Percentiles rank a stretch among this genome's conserved stretches.
phyloP scores from a whole-genome alignment of 2,113 vertebrate species.

The Sakesphorus luctuosus region DNA sequence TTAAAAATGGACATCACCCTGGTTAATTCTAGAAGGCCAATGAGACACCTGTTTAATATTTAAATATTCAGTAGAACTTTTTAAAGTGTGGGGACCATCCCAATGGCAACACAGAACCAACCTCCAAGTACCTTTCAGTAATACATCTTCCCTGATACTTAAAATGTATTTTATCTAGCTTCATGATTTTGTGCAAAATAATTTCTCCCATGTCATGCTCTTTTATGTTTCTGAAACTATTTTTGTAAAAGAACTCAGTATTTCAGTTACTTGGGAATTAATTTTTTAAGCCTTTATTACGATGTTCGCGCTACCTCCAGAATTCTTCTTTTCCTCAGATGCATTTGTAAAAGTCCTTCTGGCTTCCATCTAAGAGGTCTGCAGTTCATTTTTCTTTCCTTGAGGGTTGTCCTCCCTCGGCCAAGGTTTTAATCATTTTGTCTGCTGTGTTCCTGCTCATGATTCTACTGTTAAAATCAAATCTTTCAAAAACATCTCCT shows the following conservation, averaged over 20 bases:
- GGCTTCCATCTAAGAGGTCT: not conserved
- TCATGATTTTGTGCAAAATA: not conserved
- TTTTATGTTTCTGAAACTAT: not conserved
- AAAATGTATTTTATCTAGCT: not conserved
- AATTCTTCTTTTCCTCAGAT: not conserved
- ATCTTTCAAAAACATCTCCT: not conserved
- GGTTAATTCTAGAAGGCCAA: not conserved
- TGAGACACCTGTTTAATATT: not conserved
- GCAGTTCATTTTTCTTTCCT: not conserved
- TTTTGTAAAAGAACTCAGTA: not conserved
- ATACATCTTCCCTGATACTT: not conserved
- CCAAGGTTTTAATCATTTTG: not conserved
- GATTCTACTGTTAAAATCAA: not conserved
- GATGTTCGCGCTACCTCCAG: not conserved
- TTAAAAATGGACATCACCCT: not conserved
- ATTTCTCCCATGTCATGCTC: not conserved
- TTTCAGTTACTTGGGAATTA: slow-evolving; percentile 40
- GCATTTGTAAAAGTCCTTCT: not conserved
- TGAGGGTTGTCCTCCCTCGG: not conserved
- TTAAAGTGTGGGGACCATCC: not conserved
- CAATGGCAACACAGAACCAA: not conserved
- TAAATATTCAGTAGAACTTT: not conserved
- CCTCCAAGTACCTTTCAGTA: not conserved
- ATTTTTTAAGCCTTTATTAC: slow-evolving; percentile 32
- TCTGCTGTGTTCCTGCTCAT: not conserved